Percentiles rank a stretch among this genome's conserved stretches.
Evolutionary conservation across 2,888 invertebrate genomes (phyloP).

Genomic region (Suillia variegata): DNA sequence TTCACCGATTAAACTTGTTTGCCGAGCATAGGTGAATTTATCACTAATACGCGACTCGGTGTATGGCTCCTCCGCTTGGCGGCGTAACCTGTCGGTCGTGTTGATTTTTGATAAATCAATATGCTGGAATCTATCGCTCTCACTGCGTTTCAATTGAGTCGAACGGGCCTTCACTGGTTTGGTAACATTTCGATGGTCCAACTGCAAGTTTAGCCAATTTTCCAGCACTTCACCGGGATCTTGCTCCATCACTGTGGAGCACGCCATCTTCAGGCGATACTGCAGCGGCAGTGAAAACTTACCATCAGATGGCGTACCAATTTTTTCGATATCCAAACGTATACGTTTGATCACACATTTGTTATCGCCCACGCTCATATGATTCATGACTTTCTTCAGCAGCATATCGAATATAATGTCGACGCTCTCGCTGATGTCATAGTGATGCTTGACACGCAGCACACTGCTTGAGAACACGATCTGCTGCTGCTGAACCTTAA

Average conservation of each 20-base stretch:
- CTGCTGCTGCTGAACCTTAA: slow-evolving; percentile 28
- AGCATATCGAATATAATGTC: slow-evolving; percentile 39
- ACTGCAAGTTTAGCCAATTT: too few species aligned
- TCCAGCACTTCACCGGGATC: too few species aligned
- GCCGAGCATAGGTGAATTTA: slow-evolving; percentile 75
- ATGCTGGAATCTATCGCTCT: too few species aligned
- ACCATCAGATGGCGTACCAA: too few species aligned
- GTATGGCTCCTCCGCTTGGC: too few species aligned
- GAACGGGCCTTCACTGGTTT: too few species aligned
- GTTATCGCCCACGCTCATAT: slow-evolving; percentile 24
- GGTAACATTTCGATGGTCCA: too few species aligned
- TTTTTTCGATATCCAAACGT: neutral
- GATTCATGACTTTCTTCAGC: slow-evolving; percentile 39
- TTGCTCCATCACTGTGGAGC: too few species aligned
- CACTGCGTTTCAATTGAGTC: too few species aligned
- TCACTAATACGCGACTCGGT: too few species aligned
- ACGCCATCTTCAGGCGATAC: slow-evolving; percentile 36
- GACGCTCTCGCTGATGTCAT: slow-evolving; percentile 41
- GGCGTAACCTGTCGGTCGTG: neutral
- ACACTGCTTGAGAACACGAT: slow-evolving; percentile 36
- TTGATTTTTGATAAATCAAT: neutral
- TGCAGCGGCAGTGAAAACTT: slow-evolving; percentile 36
- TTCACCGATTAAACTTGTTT: too few species aligned
- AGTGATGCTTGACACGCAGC: slow-evolving; percentile 33
- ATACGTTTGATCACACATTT: slow-evolving; percentile 12